phyloP scores from a whole-genome alignment of 2,888 invertebrate species.

The Artemia sinica region DNA sequence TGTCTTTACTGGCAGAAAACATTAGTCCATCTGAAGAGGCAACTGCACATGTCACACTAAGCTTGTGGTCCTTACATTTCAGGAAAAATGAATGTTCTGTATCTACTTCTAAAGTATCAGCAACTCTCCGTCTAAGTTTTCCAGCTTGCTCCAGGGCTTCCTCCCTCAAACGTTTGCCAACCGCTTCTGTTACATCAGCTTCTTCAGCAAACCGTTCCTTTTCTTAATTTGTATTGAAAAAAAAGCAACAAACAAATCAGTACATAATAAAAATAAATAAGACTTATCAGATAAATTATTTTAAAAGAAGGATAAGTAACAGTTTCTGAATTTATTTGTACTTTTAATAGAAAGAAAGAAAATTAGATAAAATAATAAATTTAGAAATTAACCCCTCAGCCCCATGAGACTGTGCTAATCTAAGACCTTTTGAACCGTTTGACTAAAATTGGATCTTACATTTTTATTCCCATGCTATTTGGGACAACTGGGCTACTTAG shows the following conservation, averaged over 20 bases:
- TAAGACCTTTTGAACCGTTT: too few species aligned
- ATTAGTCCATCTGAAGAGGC: conserved; percentile 53
- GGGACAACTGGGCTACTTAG: too few species aligned
- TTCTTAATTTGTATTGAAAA: too few species aligned
- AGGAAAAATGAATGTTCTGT: conserved; percentile 36
- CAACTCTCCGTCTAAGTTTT: conserved; percentile 53
- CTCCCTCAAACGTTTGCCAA: conserved; percentile 57
- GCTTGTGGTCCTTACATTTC: conserved; percentile 57
- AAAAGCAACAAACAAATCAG: too few species aligned
- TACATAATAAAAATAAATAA: too few species aligned
- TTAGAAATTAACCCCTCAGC: background rate
- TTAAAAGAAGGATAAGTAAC: too few species aligned
- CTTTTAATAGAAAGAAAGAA: conserved; percentile 16
- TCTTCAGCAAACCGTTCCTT: conserved; percentile 44
- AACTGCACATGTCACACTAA: conserved; percentile 61
- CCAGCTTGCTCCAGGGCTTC: conserved; percentile 75
- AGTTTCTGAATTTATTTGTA: too few species aligned
- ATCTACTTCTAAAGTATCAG: conserved; percentile 40
- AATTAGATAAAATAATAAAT: background rate
- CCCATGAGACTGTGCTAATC: too few species aligned
- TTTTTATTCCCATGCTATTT: too few species aligned
- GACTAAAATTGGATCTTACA: too few species aligned
- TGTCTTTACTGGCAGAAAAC: conserved; percentile 74
- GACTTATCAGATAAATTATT: too few species aligned
- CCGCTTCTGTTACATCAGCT: conserved; percentile 41